These are phyloP conservation scores for Kryptopterus vitreolus DNA, from an alignment of 2,797 vertebrate genomes.

Conservation along the genomic window DNA sequence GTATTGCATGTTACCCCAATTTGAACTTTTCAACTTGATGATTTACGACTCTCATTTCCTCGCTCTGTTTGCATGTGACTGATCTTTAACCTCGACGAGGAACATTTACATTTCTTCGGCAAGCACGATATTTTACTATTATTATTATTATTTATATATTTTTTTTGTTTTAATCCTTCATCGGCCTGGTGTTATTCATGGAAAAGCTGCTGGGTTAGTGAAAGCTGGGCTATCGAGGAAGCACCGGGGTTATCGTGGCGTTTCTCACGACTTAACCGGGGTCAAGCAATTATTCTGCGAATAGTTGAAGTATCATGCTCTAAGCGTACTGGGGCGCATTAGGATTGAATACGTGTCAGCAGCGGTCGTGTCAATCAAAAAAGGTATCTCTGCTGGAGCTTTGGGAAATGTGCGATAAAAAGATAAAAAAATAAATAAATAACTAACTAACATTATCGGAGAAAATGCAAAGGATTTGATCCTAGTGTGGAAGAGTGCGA, in stretches of 20 bases:
- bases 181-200: slow-evolving; percentile 55
- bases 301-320: slow-evolving; percentile 55
- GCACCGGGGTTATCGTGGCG: slow-evolving; percentile 55
- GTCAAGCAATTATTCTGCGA: slow-evolving; percentile 58
- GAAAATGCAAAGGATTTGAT: neutral
- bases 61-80: slow-evolving; percentile 3
- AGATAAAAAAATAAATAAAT: neutral
- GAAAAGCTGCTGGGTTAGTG: slow-evolving; percentile 47
- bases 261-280: slow-evolving; percentile 49
- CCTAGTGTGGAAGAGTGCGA: neutral
- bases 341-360: slow-evolving; percentile 49
- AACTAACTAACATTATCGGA: neutral
- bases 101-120: slow-evolving; percentile 63
- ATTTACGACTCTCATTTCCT: slow-evolving; percentile 52
- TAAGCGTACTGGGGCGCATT: slow-evolving; percentile 49
- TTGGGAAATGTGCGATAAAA: neutral
- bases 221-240: slow-evolving; percentile 37
- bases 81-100: slow-evolving; percentile 44
- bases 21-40: slow-evolving; percentile 67
- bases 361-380: slow-evolving; percentile 52
- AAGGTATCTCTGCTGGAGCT: slow-evolving; percentile 29
- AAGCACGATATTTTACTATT: slow-evolving; percentile 40
- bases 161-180: slow-evolving; percentile 59
- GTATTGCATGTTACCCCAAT: slow-evolving; percentile 50
- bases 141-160: too few species aligned